Percentiles rank a stretch among this genome's conserved stretches.
phyloP scores from a whole-genome alignment of 2,797 vertebrate species.

The Phataginus tetradactyla region DNA sequence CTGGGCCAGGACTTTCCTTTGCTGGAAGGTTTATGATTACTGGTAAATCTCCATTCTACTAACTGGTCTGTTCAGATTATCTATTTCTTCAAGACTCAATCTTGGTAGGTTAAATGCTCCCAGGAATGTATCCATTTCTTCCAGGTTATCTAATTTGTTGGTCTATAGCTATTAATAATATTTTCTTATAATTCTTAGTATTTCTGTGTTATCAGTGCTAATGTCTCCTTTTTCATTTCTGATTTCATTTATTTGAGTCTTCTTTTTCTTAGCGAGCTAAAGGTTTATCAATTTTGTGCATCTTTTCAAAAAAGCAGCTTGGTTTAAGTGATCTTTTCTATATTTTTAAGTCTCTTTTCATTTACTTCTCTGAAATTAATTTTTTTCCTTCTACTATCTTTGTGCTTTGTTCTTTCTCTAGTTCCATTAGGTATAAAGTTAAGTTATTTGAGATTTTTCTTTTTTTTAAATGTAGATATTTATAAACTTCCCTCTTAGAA shows the following conservation, averaged over 20 bases:
- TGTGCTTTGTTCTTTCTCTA: not conserved
- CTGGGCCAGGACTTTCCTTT: not conserved
- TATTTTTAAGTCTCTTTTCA: not conserved
- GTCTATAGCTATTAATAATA: not conserved
- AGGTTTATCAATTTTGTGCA: not conserved
- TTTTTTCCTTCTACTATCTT: not conserved
- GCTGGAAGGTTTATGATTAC: not conserved
- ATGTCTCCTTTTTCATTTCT: not conserved
- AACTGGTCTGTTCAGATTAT: not conserved
- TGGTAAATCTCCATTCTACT: not conserved
- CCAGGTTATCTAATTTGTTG: not conserved
- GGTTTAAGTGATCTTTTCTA: not conserved
- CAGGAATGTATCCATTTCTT: not conserved
- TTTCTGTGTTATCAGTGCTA: not conserved
- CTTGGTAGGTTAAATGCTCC: not conserved
- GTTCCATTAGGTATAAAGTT: not conserved
- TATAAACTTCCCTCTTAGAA: not conserved
- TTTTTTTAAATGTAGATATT: not conserved
- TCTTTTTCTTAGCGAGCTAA: not conserved
- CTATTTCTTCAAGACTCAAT: not conserved
- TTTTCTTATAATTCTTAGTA: not conserved
- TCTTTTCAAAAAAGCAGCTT: not conserved
- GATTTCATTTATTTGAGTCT: not conserved
- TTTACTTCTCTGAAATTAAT: not conserved
- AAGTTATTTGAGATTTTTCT: not conserved